phyloP scores from a whole-genome alignment of 2,113 vertebrate species.

The Cathartes aura region DNA sequence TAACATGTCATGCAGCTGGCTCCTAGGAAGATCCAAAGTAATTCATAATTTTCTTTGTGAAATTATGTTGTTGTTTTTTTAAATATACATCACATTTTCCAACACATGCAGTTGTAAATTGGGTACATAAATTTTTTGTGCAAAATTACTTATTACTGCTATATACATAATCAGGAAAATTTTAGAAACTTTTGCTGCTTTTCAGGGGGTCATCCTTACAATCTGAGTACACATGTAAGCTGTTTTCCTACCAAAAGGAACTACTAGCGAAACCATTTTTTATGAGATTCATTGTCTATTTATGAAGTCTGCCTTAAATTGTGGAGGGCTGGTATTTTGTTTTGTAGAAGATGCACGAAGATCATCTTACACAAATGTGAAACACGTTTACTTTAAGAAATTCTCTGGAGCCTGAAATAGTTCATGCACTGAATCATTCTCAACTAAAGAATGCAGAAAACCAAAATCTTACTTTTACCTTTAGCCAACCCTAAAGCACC shows the following conservation, averaged over 20 bases:
- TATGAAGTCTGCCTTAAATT: not conserved
- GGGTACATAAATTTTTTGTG: not conserved
- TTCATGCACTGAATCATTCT: not conserved
- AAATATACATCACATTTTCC: not conserved
- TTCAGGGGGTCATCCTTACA: not conserved
- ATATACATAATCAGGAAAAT: not conserved
- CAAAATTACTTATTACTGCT: not conserved
- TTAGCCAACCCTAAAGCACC: not conserved
- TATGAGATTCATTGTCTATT: not conserved
- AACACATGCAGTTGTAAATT: not conserved
- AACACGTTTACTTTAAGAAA: not conserved
- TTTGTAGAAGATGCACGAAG: not conserved
- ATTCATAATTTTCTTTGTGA: not conserved
- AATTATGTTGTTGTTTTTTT: not conserved
- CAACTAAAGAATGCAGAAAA: not conserved
- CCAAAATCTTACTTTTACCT: not conserved
- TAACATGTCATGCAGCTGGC: not conserved
- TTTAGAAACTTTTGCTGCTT: not conserved
- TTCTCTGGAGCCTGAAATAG: not conserved
- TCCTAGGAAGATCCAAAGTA: not conserved
- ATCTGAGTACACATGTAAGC: not conserved
- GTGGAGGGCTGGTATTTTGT: not conserved
- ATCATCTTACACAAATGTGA: not conserved
- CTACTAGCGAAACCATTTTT: not conserved
- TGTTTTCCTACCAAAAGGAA: not conserved